A percentile compares a stretch with the other conserved stretches of the same genome.
Evolutionary conservation across 2,888 invertebrate species (phyloP).

Genomic region (Nebria brevicollis): DNA sequence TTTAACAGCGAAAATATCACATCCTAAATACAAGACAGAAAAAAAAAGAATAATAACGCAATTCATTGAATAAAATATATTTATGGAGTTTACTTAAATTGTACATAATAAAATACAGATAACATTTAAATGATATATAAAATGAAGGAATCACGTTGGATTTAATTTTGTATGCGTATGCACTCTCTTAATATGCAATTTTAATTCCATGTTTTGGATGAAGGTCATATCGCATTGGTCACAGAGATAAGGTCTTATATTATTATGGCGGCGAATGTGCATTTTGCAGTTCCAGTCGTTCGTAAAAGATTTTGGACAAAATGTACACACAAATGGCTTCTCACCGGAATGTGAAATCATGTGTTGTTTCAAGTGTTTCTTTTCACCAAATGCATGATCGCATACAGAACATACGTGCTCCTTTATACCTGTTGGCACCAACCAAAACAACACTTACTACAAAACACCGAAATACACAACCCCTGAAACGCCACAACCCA

Average conservation of each 20-base stretch:
- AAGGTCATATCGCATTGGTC: background rate
- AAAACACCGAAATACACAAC: background rate
- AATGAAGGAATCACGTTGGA: background rate
- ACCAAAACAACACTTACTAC: too few species aligned
- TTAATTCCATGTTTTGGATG: constrained; percentile 17
- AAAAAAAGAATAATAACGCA: too few species aligned
- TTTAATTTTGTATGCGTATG: background rate
- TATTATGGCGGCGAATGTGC: constrained; percentile 10
- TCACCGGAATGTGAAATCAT: constrained; percentile 19
- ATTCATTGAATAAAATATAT: too few species aligned
- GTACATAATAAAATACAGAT: too few species aligned
- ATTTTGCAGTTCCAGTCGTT: constrained; percentile 10
- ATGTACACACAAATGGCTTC: constrained; percentile 6
- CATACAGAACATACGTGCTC: background rate
- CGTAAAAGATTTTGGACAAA: constrained; percentile 3
- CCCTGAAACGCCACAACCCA: background rate
- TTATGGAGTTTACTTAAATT: too few species aligned
- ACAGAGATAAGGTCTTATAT: constrained; percentile 21
- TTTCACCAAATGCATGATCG: background rate
- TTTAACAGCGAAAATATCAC: too few species aligned
- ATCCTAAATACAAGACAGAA: too few species aligned
- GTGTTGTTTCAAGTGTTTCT: background rate
- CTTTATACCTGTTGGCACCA: background rate
- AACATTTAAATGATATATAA: too few species aligned
- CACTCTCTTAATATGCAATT: background rate